Evolutionary conservation across 2,797 vertebrate genomes (phyloP).

Genomic region (Catharus ustulatus): DNA sequence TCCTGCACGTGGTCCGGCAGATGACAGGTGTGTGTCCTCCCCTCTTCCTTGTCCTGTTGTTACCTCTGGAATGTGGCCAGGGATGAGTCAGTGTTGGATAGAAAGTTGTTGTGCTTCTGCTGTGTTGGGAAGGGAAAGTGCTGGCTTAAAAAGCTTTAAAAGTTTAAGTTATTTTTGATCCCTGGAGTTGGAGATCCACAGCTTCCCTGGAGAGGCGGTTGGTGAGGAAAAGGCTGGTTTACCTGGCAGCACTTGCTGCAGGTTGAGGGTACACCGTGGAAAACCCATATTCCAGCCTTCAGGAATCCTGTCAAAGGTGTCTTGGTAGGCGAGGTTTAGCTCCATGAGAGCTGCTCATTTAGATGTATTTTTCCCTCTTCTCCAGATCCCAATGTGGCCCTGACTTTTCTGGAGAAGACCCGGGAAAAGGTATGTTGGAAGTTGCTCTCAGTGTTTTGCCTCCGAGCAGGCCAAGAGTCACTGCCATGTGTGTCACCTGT

Average conservation of each 20-base stretch:
- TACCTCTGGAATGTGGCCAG: neutral
- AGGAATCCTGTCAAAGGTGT: accelerated
- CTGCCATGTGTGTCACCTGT: accelerated
- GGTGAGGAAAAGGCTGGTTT: neutral
- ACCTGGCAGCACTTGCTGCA: neutral
- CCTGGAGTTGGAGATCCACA: accelerated
- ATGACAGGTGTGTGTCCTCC: slow-evolving; percentile 84
- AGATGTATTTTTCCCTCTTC: neutral
- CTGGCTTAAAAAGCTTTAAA: accelerated
- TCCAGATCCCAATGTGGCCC: slow-evolving; percentile 90
- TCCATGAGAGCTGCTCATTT: neutral
- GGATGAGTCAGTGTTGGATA: accelerated
- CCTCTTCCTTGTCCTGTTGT: accelerated
- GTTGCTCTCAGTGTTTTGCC: neutral
- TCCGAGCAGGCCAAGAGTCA: accelerated
- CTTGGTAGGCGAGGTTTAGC: accelerated
- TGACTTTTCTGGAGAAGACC: slow-evolving; percentile 95
- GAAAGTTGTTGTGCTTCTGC: neutral
- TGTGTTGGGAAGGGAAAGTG: neutral
- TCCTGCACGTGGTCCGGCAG: slow-evolving; percentile 91
- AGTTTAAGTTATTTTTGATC: accelerated
- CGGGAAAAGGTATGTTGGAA: slow-evolving; percentile 87
- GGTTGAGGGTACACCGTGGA: accelerated
- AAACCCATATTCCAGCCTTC: neutral
- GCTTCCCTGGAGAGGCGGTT: accelerated